Conservation (phyloP, 2,113 vertebrate genomes). For the Halichoerus grypus region DNA sequence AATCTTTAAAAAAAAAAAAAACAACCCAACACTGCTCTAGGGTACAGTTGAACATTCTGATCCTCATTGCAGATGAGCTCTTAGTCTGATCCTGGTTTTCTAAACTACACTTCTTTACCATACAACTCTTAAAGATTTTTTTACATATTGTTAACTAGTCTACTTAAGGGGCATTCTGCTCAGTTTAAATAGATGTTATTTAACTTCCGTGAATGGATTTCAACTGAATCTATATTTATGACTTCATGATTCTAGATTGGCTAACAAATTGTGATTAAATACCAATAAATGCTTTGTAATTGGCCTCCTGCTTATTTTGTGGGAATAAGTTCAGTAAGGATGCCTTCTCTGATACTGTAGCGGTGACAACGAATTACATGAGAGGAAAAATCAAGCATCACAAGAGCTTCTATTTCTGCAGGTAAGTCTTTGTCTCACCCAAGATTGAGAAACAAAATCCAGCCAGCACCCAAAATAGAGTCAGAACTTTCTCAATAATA, state of each 20-base stretch:
- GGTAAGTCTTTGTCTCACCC: conserved; percentile 1
- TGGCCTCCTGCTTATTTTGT: not conserved
- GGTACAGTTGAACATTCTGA: not conserved
- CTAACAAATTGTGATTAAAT: not conserved
- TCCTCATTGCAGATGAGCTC: not conserved
- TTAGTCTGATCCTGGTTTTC: conserved; percentile 17
- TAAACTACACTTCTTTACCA: not conserved
- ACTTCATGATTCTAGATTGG: conserved; percentile 30
- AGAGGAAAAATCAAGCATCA: conserved; percentile 3
- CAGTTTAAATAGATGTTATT: not conserved
- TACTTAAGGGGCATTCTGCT: not conserved
- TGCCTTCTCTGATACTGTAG: not conserved
- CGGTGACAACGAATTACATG: not conserved
- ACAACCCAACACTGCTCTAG: not conserved
- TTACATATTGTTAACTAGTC: not conserved
- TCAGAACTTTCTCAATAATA: not conserved
- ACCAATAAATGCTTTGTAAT: not conserved
- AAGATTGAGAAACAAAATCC: not conserved
- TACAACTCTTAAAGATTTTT: not conserved
- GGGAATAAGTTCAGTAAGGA: not conserved
- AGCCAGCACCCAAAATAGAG: not conserved
- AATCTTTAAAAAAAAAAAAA: too few species aligned
- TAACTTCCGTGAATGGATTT: not conserved
- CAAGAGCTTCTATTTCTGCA: not conserved
- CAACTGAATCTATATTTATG: not conserved